These are phyloP conservation scores for Rhabdornis inornatus DNA, from an alignment of 2,113 vertebrate genomes.

Conservation along the genomic window DNA sequence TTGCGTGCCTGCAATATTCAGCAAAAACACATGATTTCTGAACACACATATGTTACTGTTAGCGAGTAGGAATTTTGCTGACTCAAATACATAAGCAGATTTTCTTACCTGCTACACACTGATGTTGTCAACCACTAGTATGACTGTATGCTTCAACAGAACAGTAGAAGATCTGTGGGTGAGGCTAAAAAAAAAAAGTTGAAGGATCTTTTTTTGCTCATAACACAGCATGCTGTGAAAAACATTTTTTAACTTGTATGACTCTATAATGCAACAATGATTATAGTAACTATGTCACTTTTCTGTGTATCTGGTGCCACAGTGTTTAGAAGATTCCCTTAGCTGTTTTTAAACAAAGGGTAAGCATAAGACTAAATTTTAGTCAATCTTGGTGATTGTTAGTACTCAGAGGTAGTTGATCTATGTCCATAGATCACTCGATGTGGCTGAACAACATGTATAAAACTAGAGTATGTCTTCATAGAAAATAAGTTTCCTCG, in stretches of 20 bases:
- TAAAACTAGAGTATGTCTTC: not conserved
- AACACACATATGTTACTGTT: not conserved
- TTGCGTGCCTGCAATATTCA: not conserved
- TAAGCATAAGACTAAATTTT: not conserved
- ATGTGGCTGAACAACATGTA: not conserved
- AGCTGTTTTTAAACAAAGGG: not conserved
- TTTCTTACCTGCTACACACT: not conserved
- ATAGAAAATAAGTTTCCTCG: not conserved
- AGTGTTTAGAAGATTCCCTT: not conserved
- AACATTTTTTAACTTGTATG: not conserved
- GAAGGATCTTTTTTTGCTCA: not conserved
- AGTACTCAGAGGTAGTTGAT: not conserved
- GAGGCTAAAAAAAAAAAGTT: not conserved
- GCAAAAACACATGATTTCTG: not conserved
- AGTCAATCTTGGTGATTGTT: not conserved
- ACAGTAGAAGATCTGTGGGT: not conserved
- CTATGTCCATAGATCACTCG: not conserved
- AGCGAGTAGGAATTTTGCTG: not conserved
- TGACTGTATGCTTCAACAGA: not conserved
- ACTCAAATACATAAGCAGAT: not conserved
- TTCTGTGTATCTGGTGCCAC: not conserved
- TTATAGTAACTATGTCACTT: not conserved
- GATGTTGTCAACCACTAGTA: slow-evolving; percentile 38
- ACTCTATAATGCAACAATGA: not conserved
- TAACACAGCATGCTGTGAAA: not conserved